These are phyloP conservation scores for Coregonus ussuriensis DNA, from an alignment of 2,797 vertebrate species.

Conservation along the genomic window DNA sequence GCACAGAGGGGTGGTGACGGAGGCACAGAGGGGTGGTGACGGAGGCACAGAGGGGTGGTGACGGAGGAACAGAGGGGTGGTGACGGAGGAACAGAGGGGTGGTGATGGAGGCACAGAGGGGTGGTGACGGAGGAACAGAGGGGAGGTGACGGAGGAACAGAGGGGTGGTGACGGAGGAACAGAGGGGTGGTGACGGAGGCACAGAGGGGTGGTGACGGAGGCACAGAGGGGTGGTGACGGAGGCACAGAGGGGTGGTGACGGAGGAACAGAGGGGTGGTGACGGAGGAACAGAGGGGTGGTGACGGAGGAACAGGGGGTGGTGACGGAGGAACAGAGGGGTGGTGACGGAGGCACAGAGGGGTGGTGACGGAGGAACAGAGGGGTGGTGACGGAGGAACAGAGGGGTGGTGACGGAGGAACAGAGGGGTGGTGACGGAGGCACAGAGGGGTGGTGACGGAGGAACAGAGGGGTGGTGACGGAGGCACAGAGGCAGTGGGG, in stretches of 20 bases:
- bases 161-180: constrained; percentile 9
- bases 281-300: background rate
- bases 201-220: background rate
- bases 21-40: constrained; percentile 8
- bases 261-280: background rate
- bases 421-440: background rate
- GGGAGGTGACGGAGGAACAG: constrained; percentile 1
- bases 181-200: background rate
- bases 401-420: background rate
- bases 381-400: background rate
- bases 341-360: background rate
- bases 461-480: background rate
- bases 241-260: background rate
- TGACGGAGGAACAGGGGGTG: no score
- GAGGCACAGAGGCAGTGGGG: constrained; percentile 10
- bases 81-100: constrained; percentile 5
- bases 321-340: background rate
- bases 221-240: background rate
- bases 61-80: constrained; percentile 6
- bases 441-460: background rate
- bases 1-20: constrained; percentile 2
- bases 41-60: constrained; percentile 10
- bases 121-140: constrained; percentile 6
- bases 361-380: background rate
- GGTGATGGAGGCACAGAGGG: constrained; percentile 5